Evolutionary conservation across 2,888 invertebrate species (phyloP).

Genomic region (Erannis defoliaria): DNA sequence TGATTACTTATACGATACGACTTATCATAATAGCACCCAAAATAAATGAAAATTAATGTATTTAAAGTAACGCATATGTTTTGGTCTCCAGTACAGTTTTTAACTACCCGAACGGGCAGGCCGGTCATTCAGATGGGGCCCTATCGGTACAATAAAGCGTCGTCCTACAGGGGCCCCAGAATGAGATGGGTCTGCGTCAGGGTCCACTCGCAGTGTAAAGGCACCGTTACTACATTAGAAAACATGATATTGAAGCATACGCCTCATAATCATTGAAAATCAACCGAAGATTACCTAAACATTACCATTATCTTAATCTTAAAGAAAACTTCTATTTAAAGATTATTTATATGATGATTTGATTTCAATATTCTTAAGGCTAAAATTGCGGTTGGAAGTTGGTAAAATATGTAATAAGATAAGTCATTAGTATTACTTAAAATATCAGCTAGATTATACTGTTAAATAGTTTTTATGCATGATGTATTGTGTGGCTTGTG

Average conservation of each 20-base stretch:
- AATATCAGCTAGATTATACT: no score
- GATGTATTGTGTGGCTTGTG: no score
- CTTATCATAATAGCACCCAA: no score
- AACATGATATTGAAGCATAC: slow-evolving; percentile 56
- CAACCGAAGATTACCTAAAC: neutral
- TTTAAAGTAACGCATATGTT: neutral
- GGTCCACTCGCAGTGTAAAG: slow-evolving; percentile 61
- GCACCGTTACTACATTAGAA: slow-evolving; percentile 56
- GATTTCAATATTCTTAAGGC: no score
- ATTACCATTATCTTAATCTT: no score
- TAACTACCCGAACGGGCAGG: slow-evolving; percentile 55
- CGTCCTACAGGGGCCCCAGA: slow-evolving; percentile 55
- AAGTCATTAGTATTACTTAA: no score
- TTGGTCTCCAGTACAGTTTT: slow-evolving; percentile 12
- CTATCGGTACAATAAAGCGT: slow-evolving; percentile 64
- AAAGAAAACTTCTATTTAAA: no score
- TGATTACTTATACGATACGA: no score
- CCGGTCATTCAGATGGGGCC: slow-evolving; percentile 58
- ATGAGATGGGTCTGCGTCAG: slow-evolving; percentile 67
- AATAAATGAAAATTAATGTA: neutral
- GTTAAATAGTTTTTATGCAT: no score
- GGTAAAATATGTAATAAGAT: no score
- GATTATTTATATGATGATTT: no score
- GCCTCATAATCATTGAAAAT: slow-evolving; percentile 60
- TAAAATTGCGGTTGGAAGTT: no score